These are phyloP conservation scores for Calidris pygmaea DNA, from an alignment of 2,113 vertebrate species.

Conservation along the genomic window DNA sequence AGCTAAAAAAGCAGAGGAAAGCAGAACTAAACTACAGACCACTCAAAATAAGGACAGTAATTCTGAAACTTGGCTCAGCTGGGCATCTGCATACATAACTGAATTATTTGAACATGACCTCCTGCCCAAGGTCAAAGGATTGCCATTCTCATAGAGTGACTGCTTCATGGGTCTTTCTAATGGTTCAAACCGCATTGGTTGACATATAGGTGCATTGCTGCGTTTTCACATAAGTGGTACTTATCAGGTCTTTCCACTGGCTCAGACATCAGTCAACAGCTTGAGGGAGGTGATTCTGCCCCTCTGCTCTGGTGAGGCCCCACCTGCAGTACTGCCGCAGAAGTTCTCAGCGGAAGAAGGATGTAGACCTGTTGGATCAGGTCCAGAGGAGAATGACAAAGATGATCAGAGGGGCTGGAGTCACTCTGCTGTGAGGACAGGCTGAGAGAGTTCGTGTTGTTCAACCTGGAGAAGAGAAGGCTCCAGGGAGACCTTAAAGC, in stretches of 20 bases:
- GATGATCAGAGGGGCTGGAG: not conserved
- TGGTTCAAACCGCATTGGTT: not conserved
- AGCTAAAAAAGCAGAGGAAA: not conserved
- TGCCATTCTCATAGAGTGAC: not conserved
- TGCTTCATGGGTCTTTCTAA: not conserved
- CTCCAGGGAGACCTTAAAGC: not conserved
- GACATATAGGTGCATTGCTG: not conserved
- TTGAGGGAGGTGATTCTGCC: not conserved
- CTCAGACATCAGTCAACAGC: not conserved
- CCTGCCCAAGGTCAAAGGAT: not conserved
- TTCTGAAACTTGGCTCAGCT: not conserved
- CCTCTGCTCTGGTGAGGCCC: not conserved
- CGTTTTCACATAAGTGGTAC: not conserved
- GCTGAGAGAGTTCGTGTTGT: not conserved
- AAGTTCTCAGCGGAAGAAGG: not conserved
- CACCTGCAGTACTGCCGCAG: not conserved
- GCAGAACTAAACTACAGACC: not conserved
- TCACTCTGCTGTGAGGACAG: not conserved
- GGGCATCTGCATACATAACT: not conserved
- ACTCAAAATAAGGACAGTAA: not conserved
- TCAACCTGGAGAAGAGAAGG: not conserved
- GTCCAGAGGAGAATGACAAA: not conserved
- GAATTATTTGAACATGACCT: not conserved
- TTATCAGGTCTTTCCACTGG: not conserved
- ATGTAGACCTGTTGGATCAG: not conserved